Evolutionary conservation across 1,140 invertebrate genomes (phyloP), one percentile per base, ranked within the genome.

Genomic region (Zaprionus kolodkinae): DNA sequence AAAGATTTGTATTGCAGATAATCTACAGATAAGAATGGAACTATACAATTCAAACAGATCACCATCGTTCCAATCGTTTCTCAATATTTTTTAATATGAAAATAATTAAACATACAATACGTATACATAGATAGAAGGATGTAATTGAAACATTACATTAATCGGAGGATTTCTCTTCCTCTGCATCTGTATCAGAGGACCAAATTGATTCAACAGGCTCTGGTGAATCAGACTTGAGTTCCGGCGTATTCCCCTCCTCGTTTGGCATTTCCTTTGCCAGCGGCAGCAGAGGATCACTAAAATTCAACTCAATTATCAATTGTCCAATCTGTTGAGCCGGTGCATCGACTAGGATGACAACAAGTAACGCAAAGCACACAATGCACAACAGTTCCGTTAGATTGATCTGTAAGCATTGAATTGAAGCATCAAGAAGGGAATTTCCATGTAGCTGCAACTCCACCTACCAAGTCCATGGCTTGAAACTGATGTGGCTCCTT

Each of bases 251-350:
- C n/a, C 71, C 72, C 0, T 71, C 62, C 11, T 48, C 65, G 5
- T 65, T 35, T 0, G 76, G 0, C 1, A 33, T 50, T 2, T 38
- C 66, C 15, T 57, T 70, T 70, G 6, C 15, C 36, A 12, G 11
- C 45, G 13, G 36, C 21, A 67, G 60, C 45, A 62, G 52, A 9
- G 78, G 61, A 50, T 83, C 80, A 9, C 75, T 74, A 15, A 83
- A 86, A 40, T 86, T 66, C 3, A 72, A 64, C 12, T 88, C 78
- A 6, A 88, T 54, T 17, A 88, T n/a, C 12, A 94, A 91, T 59
- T 78, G 93, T 57, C 94, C 94, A 6, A 94, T 81, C 66, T 94
- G 93, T 84, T 94, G 94, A 80, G 94, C 93, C 38, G 94, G 94
- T 76, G 94, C 88, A 82, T 94, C 94, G 68, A 94, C 92, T 27